A percentile compares a stretch with the other conserved stretches of the same genome.
Conservation (phyloP, 2,113 vertebrate genomes). For the Catharus minimus region DNA sequence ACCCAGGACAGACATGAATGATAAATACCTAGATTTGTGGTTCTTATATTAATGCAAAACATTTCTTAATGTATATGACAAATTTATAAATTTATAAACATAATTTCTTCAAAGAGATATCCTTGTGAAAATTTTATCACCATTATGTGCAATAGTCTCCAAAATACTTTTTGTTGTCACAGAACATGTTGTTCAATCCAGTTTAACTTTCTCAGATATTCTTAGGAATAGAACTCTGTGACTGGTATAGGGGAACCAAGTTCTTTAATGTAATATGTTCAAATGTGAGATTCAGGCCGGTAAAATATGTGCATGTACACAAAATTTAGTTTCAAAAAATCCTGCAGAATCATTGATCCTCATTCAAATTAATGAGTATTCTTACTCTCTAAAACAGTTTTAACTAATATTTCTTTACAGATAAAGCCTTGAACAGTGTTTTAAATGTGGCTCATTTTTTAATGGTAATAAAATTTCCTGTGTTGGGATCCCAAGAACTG, state of each 20-base stretch:
- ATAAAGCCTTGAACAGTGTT: neutral
- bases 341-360: neutral
- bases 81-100: neutral
- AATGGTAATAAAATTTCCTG: neutral
- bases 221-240: neutral
- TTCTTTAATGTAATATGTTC: neutral
- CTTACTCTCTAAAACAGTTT: neutral
- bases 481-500: neutral
- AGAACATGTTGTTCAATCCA: neutral
- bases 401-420: neutral
- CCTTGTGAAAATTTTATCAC: neutral
- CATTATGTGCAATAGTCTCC: neutral
- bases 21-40: neutral
- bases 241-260: neutral
- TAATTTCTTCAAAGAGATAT: neutral
- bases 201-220: neutral
- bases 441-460: neutral
- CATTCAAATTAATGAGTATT: neutral
- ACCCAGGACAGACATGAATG: neutral
- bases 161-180: neutral
- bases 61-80: neutral
- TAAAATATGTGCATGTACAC: neutral
- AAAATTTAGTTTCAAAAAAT: neutral
- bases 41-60: neutral
- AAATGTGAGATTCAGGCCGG: neutral